Evolutionary conservation across 2,113 vertebrate genomes (phyloP), one percentile per base, ranked within the genome.

Genomic region (Gymnocephalus cernua): DNA sequence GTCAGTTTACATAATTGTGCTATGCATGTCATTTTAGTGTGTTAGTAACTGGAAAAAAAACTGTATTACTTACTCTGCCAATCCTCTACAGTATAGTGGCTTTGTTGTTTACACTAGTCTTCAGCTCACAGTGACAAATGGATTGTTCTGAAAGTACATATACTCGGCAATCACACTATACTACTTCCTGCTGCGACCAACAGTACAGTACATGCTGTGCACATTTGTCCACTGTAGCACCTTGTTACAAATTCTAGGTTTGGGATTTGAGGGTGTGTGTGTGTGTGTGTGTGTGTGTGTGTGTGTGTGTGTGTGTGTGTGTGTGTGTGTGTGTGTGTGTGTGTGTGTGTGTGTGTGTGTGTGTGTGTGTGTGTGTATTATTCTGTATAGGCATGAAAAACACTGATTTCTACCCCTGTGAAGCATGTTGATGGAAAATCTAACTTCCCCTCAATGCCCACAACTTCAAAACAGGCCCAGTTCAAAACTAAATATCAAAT

Each of bases 341-440:
- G 69, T 62, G 27, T 25, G 16, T 19, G 27, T 29, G 29, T 57
- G 41, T 9, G 6, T 23, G 29, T 53, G 16, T 54, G 70, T 32
- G 23, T 61, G 48, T 78, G 54, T 67, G 48, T 50, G 44, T 32
- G 58, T 29, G 29, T 57, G 47, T 9, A 6, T 23, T 59, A 25
- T 11, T 80, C 23, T 80, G 3, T 72, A 27, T 74, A 38, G 32
- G 65, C 77, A 71, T 78, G 65, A 44, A 14, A 80, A 67, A 75
- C 32, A 11, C 57, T 70, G 81, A 79, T 85, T 82, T 74, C 57
- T 74, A 45, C 61, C 64, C 77, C 68, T 79, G 66, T 64, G 66
- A 88, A 77, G 79, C 77, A 53, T 71, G 51, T 72, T 71, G 67
- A 85, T 71, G 51, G 74, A 35, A 81, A 89, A 88, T 67, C 32